Evolutionary conservation across 2,797 vertebrate species (phyloP).

Genomic region (Neomorphus geoffroyi): DNA sequence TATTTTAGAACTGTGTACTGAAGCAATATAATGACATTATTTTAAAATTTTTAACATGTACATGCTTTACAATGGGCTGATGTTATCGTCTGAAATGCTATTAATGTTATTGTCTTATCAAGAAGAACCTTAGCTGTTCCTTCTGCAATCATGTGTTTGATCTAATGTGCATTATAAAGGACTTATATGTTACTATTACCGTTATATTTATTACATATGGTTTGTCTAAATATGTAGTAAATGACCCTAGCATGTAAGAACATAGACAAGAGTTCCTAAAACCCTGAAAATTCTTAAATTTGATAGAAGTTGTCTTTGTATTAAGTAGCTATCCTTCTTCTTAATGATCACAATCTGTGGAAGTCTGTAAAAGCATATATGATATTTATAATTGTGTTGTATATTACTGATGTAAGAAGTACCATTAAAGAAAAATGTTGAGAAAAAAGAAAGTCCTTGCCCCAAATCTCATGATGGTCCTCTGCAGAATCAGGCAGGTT

Average conservation of each 20-base stretch:
- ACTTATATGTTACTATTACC: not conserved
- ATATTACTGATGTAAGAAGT: not conserved
- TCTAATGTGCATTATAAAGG: not conserved
- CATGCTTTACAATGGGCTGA: not conserved
- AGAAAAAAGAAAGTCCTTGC: not conserved
- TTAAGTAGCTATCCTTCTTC: not conserved
- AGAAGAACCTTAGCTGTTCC: not conserved
- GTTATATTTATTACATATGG: not conserved
- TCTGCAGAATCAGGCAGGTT: not conserved
- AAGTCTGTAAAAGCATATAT: not conserved
- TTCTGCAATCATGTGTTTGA: not conserved
- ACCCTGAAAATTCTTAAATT: not conserved
- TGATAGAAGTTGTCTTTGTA: not conserved
- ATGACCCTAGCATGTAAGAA: not conserved
- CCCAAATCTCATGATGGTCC: not conserved
- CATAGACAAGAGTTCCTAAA: not conserved
- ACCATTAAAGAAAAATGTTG: not conserved
- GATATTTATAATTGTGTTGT: not conserved
- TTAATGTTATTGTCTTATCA: not conserved
- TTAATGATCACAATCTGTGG: not conserved
- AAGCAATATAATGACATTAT: not conserved
- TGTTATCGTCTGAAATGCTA: not conserved
- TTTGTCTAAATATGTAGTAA: not conserved
- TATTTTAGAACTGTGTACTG: not conserved
- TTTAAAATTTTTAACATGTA: not conserved